Base-by-base conservation (phyloP, 2,113 vertebrate genomes). In the Sakesphorus luctuosus region DNA sequence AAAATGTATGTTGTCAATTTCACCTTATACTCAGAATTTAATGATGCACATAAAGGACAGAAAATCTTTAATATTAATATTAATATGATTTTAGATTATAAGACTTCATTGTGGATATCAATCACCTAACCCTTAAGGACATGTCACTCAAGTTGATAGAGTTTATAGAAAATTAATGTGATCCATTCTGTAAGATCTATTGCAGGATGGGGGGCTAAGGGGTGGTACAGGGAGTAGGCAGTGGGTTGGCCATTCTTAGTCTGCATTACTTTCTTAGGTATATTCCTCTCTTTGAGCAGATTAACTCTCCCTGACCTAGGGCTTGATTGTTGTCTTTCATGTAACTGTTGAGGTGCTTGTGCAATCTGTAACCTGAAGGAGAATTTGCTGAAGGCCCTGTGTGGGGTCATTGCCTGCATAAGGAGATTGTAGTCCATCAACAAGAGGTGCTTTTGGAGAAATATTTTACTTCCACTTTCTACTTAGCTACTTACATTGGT, bases 41-140 rank as follows among this genome's bases (percentile, higher is more conserved):
- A 98, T 97, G 97, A 97, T 96, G 97, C 96, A 85, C 97, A 96
- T 98, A 98, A 98, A 98, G 98, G 98, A 98, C 97, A 97, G 98
- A 97, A 98, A 98, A 98, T 98, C 98, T 98, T 98, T 98, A 98
- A 98, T 98, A 98, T 98, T 98, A 98, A 98, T 98, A 98, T 98
- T 98, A 98, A 98, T 98, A 98, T 98, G 96, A 98, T 98, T 98
- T 98, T 97, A 97, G 98, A 98, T 98, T 97, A 98, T 98, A 98
- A 98, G 97, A 97, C 97, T 62, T 97, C 97, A 97, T 98, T 97
- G 97, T 96, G 96, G 97, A 96, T 98, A 98, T 98, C 98, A 98
- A 97, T 98, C 98, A 98, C 95, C 96, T 94, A 98, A 97, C 96
- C 98, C 97, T 98, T 98, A 98, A 98, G 97, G 98, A 98, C 95